Evolutionary conservation across 2,113 vertebrate species (phyloP).

Genomic region (Climacteris rufus): DNA sequence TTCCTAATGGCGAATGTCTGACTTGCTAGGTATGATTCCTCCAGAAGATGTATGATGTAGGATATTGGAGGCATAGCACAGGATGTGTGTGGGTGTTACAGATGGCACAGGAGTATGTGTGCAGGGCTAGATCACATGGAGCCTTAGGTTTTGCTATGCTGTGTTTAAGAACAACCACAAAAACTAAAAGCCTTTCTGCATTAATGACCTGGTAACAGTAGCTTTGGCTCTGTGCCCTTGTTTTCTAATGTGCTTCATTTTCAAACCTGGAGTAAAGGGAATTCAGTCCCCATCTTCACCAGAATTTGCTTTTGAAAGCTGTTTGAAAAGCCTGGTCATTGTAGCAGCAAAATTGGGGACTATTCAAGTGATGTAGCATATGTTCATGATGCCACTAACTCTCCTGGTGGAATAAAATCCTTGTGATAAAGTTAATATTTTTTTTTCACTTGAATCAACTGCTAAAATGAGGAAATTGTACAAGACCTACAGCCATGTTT

Average conservation of each 20-base stretch:
- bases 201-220: background rate
- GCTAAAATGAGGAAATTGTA: background rate
- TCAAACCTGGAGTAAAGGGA: background rate
- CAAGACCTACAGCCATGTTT: background rate
- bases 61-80: background rate
- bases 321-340: background rate
- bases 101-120: background rate
- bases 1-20: background rate
- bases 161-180: background rate
- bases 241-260: background rate
- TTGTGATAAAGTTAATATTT: background rate
- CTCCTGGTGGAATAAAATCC: background rate
- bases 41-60: background rate
- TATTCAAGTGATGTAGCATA: background rate
- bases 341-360: background rate
- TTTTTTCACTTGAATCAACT: background rate
- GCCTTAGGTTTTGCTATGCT: background rate
- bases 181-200: background rate
- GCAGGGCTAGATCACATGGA: background rate
- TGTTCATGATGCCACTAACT: background rate
- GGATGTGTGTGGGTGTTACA: conserved; percentile 35
- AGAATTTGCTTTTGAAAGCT: background rate
- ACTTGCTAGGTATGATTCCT: background rate
- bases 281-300: background rate
- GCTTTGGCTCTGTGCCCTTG: background rate